Base-by-base conservation (phyloP, 37 sponge, comb jelly and placozoan species). In the Petrosia ficiformis region DNA sequence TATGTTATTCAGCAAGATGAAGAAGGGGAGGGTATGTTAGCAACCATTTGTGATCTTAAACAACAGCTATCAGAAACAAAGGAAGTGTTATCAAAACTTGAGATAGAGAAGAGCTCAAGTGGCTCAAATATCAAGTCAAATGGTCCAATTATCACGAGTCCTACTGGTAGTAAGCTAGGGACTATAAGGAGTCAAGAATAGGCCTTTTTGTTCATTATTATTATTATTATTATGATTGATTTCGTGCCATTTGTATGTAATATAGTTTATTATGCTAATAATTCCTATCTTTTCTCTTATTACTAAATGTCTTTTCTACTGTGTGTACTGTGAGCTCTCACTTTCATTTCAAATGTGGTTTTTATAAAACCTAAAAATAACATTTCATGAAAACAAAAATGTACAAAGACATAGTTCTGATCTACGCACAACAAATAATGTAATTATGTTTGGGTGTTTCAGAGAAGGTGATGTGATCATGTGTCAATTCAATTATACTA, bases 1-100 rank as follows among this genome's bases (percentile, higher is more conserved):
- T 95, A 77, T 59, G 86, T 84, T 8, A 59, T 95, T 11, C 95
- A 95, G 72, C 67, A 87, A 57, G 95, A 95, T 78, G 95, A 95
- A 66, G 95, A 95, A 59, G 79, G 72, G 10, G 91, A 90, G 26
- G 85, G 76, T 22, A 84, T 95, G 88, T 80, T 85, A 44, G 59
- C 86, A 16, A 75, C 70, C 6, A 39, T 86, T n/a, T n/a, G 78
- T 16, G 25, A 67, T 42, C 78, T 44, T 1, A 65, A 84, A 10
- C 71, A 68, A 28, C 74, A 81, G 56, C 65, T 80, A n/a, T 63
- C 38, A 69, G 71, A 70, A 79, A n/a, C n/a, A n/a, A n/a, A n/a
- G n/a, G n/a, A n/a, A n/a, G n/a, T n/a, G n/a, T n/a, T n/a, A n/a
- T n/a, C n/a, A n/a, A n/a, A n/a, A n/a, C n/a, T n/a, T n/a, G n/a